phyloP scores from a whole-genome alignment of 2,797 vertebrate species.

The Acanthopagrus latus region DNA sequence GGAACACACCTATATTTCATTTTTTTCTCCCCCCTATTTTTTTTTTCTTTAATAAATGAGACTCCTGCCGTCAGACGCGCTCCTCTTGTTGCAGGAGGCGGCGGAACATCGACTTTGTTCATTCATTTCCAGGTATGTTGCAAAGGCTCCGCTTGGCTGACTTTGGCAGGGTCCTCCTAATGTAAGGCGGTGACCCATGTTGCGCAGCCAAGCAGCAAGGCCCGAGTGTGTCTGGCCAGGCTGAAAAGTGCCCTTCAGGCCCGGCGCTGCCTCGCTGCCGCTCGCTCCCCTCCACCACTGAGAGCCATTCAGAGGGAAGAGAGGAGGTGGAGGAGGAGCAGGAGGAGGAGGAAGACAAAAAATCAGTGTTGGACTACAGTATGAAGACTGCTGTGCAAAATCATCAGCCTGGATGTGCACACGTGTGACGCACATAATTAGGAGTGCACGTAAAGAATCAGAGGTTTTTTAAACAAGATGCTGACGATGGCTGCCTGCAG shows the following conservation, averaged over 20 bases:
- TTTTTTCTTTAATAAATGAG: neutral
- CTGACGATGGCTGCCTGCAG: neutral
- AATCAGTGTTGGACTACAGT: constrained; percentile 54
- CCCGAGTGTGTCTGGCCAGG: constrained; percentile 82
- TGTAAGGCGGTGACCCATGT: constrained; percentile 86
- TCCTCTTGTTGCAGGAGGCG: constrained; percentile 29
- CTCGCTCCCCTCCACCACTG: constrained; percentile 68
- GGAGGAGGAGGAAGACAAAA: constrained; percentile 12
- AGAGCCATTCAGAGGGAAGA: constrained; percentile 62
- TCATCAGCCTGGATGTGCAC: constrained; percentile 37
- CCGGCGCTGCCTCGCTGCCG: constrained; percentile 73
- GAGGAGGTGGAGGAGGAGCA: constrained; percentile 21
- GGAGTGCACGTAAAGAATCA: constrained; percentile 6
- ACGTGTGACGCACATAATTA: constrained; percentile 38
- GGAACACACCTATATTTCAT: constrained; percentile 25
- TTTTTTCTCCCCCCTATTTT: too few relatives aligned
- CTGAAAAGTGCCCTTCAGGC: constrained; percentile 87
- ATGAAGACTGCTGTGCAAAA: constrained; percentile 48
- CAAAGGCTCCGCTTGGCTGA: constrained; percentile 72
- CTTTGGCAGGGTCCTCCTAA: constrained; percentile 81
- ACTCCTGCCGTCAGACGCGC: neutral
- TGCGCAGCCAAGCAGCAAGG: constrained; percentile 84
- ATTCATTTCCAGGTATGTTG: constrained; percentile 81
- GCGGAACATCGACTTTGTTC: constrained; percentile 51
- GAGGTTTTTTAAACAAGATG: neutral